A percentile compares a stretch with the other conserved stretches of the same genome.
These are phyloP conservation scores for Portevinia maculata DNA, from an alignment of 2,888 invertebrate genomes.

Conservation along the genomic window DNA sequence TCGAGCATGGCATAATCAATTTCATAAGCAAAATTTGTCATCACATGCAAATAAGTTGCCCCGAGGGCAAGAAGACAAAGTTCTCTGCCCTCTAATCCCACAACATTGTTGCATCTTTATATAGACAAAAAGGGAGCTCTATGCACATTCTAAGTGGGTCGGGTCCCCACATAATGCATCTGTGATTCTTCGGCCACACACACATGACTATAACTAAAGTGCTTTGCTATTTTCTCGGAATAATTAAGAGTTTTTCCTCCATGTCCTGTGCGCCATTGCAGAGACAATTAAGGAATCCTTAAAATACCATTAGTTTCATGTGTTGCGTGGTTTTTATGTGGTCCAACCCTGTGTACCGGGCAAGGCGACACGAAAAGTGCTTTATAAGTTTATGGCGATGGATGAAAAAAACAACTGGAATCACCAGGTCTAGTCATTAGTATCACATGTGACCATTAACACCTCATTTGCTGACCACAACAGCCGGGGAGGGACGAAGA, in stretches of 20 bases:
- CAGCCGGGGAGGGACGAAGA: slow-evolving; percentile 21
- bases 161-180: slow-evolving; percentile 19
- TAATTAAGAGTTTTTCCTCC: slow-evolving; percentile 66
- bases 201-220: slow-evolving; percentile 59
- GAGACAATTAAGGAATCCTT: slow-evolving; percentile 72
- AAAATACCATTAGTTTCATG: slow-evolving; percentile 72
- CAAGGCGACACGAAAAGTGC: too few species aligned
- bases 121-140: not conserved
- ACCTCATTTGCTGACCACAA: slow-evolving; percentile 71
- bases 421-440: slow-evolving; percentile 70
- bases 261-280: slow-evolving; percentile 17
- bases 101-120: slow-evolving; percentile 27
- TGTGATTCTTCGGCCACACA: not conserved
- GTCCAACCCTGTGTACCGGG: slow-evolving; percentile 39
- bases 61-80: slow-evolving; percentile 10
- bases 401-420: slow-evolving; percentile 16
- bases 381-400: slow-evolving; percentile 6
- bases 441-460: slow-evolving; percentile 73
- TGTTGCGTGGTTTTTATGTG: slow-evolving; percentile 71
- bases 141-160: slow-evolving; percentile 35
- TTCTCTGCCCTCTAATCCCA: not conserved
- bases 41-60: slow-evolving; percentile 26
- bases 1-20: slow-evolving; percentile 20
- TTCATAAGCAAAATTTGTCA: slow-evolving; percentile 43
- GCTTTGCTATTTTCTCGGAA: slow-evolving; percentile 57